Evolutionary conservation across 2,888 invertebrate genomes (phyloP), one percentile per base, ranked within the genome.

Genomic region (Dendrolimus pini): DNA sequence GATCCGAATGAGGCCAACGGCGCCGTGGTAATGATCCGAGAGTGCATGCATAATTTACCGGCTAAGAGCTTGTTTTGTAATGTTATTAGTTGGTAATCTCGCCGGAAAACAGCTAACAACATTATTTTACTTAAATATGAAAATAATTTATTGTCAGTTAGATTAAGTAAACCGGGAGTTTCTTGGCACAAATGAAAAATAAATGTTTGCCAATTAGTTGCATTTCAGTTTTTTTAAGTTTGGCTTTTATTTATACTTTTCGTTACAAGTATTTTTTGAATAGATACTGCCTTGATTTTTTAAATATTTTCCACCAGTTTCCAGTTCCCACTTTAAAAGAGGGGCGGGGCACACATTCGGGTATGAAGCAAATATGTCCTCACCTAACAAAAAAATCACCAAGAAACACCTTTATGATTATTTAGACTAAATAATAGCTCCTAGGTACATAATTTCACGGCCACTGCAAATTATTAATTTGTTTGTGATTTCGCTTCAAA

Each of bases 21-120:
- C 69, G 70, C 71, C 75, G 77, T 72, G 89, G 89, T 90, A 90
- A 89, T 90, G 90, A 89, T 84, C 87, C 90, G 89, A 78, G 80
- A 89, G 78, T 82, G 85, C 81, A 89, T 90, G 89, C 90, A 90
- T 90, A 90, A 90, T 90, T 90, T 88, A 89, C 77, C 80, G 76
- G 77, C 85, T 82, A 84, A 85, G 80, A 85, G 89, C 86, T 85
- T 86, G 87, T 86, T 89, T 84, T 85, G 87, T 89, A 85, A 90
- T 87, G 86, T 89, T 87, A 89, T 90, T 90, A 90, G 89, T 85
- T 83, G 75, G 87, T 87, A 89, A 90, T 90, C 88, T 89, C 84
- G 86, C 76, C 79, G 83, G 82, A 80, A 80, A 83, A 85, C 83
- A 80, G 83, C 85, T 83, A 83, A 82, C 83, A 83, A 78, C 85